Evolutionary conservation across 1,140 invertebrate genomes (phyloP), one percentile per base, ranked within the genome.

Genomic region (Andrena cerasifolii): DNA sequence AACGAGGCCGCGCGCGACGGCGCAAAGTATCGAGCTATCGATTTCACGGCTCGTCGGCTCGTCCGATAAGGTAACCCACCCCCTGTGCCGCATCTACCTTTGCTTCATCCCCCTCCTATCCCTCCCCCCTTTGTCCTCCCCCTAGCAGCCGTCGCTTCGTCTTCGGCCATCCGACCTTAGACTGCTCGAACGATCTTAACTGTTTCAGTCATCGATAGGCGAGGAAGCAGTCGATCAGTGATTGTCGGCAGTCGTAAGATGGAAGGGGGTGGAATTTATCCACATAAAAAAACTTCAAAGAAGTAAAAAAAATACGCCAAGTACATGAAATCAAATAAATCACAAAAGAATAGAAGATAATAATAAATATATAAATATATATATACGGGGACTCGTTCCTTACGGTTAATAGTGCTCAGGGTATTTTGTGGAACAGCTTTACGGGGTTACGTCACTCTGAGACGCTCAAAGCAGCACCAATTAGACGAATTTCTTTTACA

Each of bases 21-120:
- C 77, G 84, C 79, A 79, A 85, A 82, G 77, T 85, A 82, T 85
- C 80, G 84, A 85, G 82, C 83, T 85, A 85, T 85, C 83, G 83
- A 85, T 85, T 84, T 84, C 82, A 85, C 68, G 82, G 78, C 78
- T 84, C 78, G 83, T 70, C 78, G 72, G 67, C 63, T 80, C 63
- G 78, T 68, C 78, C 73, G 83, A 85, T 85, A 85, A 85, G 82
- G 74, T 66, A 72, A 70, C 51, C 71, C 63, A 62, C 68, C 73
- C 61, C 65, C 51, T 33, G 21, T 31, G 18, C 63, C 63, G 31
- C 51, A 43, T 59, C 66, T 36, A 56, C 47, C 72, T 51, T 66
- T 62, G 33, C 58, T 59, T 71, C 47, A 24, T 16, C 45, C 43
- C 61, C 40, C 51, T 18, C 70, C 10, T 40, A 5, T 40, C 4